Conservation (phyloP, 2,888 invertebrate species). For the Eumerus sabulonum region DNA sequence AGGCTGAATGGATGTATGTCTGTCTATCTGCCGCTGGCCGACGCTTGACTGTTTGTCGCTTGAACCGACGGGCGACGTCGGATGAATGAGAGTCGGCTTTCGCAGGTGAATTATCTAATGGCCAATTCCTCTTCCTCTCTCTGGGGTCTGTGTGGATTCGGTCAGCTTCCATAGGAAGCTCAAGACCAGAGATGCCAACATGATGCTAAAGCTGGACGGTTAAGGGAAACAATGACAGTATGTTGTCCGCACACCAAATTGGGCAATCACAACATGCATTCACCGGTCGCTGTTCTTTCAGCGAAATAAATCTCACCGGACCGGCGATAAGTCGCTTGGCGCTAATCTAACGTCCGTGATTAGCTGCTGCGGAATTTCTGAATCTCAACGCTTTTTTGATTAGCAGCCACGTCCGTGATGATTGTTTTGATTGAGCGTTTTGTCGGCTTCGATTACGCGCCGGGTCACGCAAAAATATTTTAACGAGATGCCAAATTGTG, state of each 20-base stretch:
- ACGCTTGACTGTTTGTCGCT: slow-evolving; percentile 33
- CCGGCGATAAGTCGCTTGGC: slow-evolving; percentile 67
- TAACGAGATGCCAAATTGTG: slow-evolving; percentile 64
- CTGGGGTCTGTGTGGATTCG: too few species aligned
- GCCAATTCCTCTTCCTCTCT: slow-evolving; percentile 45
- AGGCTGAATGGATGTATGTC: slow-evolving; percentile 61
- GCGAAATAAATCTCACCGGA: slow-evolving; percentile 60
- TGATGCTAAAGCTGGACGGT: slow-evolving; percentile 52
- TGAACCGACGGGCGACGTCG: not conserved
- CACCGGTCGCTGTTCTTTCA: slow-evolving; percentile 39
- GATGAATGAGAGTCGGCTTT: slow-evolving; percentile 58
- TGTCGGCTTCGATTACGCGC: slow-evolving; percentile 46
- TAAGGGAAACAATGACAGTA: slow-evolving; percentile 60
- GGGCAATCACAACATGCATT: slow-evolving; percentile 47
- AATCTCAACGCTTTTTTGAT: slow-evolving; percentile 58
- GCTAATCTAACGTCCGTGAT: slow-evolving; percentile 58
- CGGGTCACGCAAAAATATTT: slow-evolving; percentile 43
- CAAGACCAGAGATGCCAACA: slow-evolving; percentile 60
- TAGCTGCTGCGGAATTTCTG: slow-evolving; percentile 36
- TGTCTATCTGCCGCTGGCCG: slow-evolving; percentile 32
- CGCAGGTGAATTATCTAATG: slow-evolving; percentile 68
- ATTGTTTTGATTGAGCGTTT: slow-evolving; percentile 56
- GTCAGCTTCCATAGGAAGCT: slow-evolving; percentile 13
- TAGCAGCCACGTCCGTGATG: slow-evolving; percentile 17
- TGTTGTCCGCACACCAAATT: slow-evolving; percentile 55